phyloP scores from a whole-genome alignment of 2,797 vertebrate genomes.

The Coranthus polyacanthus region DNA sequence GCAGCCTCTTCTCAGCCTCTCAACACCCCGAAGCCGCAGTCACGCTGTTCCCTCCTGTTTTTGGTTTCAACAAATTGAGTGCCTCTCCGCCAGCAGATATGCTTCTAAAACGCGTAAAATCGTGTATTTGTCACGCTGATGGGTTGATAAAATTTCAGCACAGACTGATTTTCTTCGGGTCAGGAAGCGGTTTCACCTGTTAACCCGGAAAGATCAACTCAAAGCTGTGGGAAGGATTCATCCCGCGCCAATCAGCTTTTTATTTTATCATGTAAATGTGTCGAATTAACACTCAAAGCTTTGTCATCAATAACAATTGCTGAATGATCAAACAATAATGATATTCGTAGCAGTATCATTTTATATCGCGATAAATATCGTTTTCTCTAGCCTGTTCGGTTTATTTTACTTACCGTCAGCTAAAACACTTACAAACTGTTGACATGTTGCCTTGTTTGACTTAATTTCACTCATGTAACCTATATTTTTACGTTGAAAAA shows the following conservation, averaged over 20 bases:
- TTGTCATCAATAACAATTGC: too few relatives aligned
- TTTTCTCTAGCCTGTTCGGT: too few relatives aligned
- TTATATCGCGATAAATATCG: too few relatives aligned
- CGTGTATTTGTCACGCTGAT: constrained; percentile 39
- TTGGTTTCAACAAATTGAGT: neutral
- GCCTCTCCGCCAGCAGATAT: constrained; percentile 4
- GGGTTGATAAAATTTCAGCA: constrained; percentile 16
- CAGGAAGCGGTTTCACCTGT: constrained; percentile 12
- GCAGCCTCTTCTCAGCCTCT: rapidly evolving
- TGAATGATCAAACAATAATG: too few relatives aligned
- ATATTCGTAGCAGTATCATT: too few relatives aligned
- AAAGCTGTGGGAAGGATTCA: constrained; percentile 25
- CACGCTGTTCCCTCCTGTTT: neutral
- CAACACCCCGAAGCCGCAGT: rapidly evolving
- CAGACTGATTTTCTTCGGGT: constrained; percentile 34
- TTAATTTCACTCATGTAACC: too few relatives aligned
- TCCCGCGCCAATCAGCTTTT: neutral
- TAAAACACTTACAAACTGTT: too few relatives aligned
- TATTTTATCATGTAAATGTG: too few relatives aligned
- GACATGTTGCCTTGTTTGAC: too few relatives aligned
- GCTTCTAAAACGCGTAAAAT: constrained; percentile 31
- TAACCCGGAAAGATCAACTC: constrained; percentile 16
- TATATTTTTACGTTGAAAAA: too few relatives aligned
- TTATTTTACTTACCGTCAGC: too few relatives aligned
- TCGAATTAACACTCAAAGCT: too few relatives aligned